Percentiles rank a stretch among this genome's conserved stretches.
Conservation (phyloP, 1,140 invertebrate species). For the Tachypleus tridentatus region DNA sequence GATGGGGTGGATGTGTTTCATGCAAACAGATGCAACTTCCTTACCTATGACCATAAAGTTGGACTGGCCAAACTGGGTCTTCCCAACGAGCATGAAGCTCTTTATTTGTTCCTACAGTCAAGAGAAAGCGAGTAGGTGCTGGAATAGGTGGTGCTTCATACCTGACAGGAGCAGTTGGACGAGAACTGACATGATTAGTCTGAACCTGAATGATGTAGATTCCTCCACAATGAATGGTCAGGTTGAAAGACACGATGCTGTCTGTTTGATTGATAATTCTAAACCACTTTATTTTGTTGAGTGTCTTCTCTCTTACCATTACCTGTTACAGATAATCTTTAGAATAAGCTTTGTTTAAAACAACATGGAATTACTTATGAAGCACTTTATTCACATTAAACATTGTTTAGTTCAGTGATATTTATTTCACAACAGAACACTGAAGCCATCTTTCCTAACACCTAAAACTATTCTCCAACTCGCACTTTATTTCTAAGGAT, state of each 20-base stretch:
- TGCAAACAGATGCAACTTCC: slow-evolving; percentile 3
- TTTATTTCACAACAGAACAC: too few species aligned
- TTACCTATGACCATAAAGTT: slow-evolving; percentile 25
- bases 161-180: slow-evolving; percentile 13
- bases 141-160: slow-evolving; percentile 45
- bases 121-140: slow-evolving; percentile 49
- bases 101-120: slow-evolving; percentile 41
- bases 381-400: too few species aligned
- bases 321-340: too few species aligned
- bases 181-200: slow-evolving; percentile 12
- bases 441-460: too few species aligned
- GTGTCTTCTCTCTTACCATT: too few species aligned
- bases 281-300: too few species aligned
- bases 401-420: too few species aligned
- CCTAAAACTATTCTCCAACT: too few species aligned
- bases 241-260: neutral
- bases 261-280: too few species aligned
- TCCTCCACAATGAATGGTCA: slow-evolving; percentile 40
- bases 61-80: slow-evolving; percentile 27
- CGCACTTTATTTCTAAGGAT: too few species aligned
- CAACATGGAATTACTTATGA: too few species aligned
- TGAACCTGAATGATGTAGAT: slow-evolving; percentile 35
- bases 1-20: neutral
- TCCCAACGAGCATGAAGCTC: slow-evolving; percentile 51
- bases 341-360: too few species aligned